Evolutionary conservation across 2,797 vertebrate genomes (phyloP).

Genomic region (Betta splendens): DNA sequence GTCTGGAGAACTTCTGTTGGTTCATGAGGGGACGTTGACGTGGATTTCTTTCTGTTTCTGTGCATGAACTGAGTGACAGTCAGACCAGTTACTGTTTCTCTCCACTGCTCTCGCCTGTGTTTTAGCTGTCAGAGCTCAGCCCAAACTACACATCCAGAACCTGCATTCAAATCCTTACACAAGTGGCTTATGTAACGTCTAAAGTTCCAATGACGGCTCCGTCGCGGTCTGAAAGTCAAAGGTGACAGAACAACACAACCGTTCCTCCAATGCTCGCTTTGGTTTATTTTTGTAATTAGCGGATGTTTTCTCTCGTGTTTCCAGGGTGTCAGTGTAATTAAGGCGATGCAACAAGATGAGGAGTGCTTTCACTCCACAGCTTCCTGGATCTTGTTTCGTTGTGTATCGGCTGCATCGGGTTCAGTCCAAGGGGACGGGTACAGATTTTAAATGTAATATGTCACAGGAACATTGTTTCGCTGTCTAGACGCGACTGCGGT

Average conservation of each 20-base stretch:
- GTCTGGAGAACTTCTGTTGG: constrained; percentile 10
- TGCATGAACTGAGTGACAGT: constrained; percentile 18
- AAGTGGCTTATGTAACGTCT: background rate
- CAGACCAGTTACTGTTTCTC: constrained; percentile 14
- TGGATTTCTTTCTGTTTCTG: constrained; percentile 8
- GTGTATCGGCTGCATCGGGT: background rate
- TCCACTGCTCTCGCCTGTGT: constrained; percentile 32
- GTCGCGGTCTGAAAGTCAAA: too few relatives aligned
- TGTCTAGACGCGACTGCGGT: constrained; percentile 28
- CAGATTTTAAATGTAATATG: background rate
- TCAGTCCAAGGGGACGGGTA: background rate
- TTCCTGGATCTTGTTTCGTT: too few relatives aligned
- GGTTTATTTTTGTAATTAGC: too few relatives aligned
- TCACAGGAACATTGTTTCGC: constrained; percentile 7
- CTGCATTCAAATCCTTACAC: background rate
- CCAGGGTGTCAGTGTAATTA: too few relatives aligned
- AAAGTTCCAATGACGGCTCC: background rate
- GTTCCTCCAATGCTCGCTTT: too few relatives aligned
- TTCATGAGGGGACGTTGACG: constrained; percentile 22
- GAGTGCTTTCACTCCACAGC: too few relatives aligned
- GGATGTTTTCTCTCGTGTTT: too few relatives aligned
- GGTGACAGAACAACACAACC: too few relatives aligned
- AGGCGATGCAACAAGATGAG: too few relatives aligned
- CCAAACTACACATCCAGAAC: constrained; percentile 2
- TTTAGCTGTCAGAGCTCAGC: constrained; percentile 24